A percentile compares a stretch with the other conserved stretches of the same genome.
Evolutionary conservation across 2,888 invertebrate genomes (phyloP).

Genomic region (Drosophila pseudotalamancana): DNA sequence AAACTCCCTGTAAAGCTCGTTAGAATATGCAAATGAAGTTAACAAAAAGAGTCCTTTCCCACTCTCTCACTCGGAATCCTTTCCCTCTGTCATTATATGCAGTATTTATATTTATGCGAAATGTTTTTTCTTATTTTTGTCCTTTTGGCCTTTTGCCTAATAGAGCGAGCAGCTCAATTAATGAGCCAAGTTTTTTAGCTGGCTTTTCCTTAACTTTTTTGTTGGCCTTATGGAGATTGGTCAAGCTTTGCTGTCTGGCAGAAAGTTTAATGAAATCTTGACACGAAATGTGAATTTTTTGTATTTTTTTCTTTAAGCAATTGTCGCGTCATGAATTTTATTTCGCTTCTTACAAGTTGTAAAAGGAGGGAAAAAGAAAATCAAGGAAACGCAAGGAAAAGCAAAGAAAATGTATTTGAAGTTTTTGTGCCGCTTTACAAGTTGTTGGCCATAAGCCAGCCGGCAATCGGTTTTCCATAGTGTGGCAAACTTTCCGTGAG

Average conservation of each 20-base stretch:
- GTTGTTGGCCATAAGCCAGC: slow-evolving; percentile 70
- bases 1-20: slow-evolving; percentile 1
- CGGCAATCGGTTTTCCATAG: slow-evolving; percentile 12
- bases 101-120: slow-evolving; percentile 75
- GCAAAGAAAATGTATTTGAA: slow-evolving; percentile 42
- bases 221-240: slow-evolving; percentile 44
- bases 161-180: slow-evolving; percentile 73
- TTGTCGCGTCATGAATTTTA: slow-evolving; percentile 78
- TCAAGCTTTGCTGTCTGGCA: slow-evolving; percentile 55
- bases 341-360: slow-evolving; percentile 66
- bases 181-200: slow-evolving; percentile 66
- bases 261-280: slow-evolving; percentile 79
- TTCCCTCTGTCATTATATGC: slow-evolving; percentile 26
- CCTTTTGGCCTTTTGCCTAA: slow-evolving; percentile 44
- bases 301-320: slow-evolving; percentile 27
- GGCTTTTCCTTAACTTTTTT: not conserved
- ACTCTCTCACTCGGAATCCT: not conserved
- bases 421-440: slow-evolving; percentile 60
- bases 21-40: slow-evolving; percentile 22
- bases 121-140: slow-evolving; percentile 48
- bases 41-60: not conserved
- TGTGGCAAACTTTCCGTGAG: slow-evolving; percentile 36
- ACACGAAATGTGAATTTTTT: slow-evolving; percentile 55
- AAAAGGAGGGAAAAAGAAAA: slow-evolving; percentile 23
- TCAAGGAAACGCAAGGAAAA: slow-evolving; percentile 26